Conservation (phyloP, 2,888 invertebrate species). For the Cerastoderma edule region DNA sequence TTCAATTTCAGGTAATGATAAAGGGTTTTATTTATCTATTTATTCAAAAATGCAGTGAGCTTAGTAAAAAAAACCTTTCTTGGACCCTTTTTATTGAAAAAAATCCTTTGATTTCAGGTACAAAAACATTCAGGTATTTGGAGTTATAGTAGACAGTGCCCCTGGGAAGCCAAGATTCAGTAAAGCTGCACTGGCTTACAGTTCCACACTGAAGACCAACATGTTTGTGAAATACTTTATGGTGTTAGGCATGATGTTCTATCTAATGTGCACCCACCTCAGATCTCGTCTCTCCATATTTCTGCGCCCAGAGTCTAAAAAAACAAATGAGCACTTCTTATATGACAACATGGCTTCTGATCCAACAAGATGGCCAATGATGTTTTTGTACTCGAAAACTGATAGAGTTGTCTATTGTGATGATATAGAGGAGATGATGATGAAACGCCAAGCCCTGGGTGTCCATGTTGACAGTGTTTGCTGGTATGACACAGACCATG, state of each 20-base stretch:
- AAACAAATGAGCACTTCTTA: conserved; percentile 59
- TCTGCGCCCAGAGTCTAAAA: conserved; percentile 34
- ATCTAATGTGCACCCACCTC: conserved; percentile 59
- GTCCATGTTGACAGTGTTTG: conserved; percentile 87
- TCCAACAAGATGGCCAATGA: conserved; percentile 87
- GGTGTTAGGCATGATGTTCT: conserved; percentile 84
- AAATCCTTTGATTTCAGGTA: conserved; percentile 46
- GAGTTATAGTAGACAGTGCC: conserved; percentile 88
- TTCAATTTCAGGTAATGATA: too few relatives aligned
- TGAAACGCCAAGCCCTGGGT: conserved; percentile 86
- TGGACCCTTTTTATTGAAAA: too few relatives aligned
- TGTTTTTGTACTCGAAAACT: conserved; percentile 90
- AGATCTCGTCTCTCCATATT: conserved; percentile 39
- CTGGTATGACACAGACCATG: conserved; percentile 90
- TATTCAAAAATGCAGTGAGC: too few relatives aligned
- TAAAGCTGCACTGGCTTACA: conserved; percentile 71
- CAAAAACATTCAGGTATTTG: conserved; percentile 62
- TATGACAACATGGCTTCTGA: conserved; percentile 85
- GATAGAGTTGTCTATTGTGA: conserved; percentile 88
- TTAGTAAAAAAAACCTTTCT: too few relatives aligned
- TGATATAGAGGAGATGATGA: conserved; percentile 89
- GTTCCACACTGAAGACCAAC: conserved; percentile 59
- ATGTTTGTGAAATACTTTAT: conserved; percentile 69
- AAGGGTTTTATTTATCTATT: too few relatives aligned
- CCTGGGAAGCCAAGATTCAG: conserved; percentile 85